Evolutionary conservation across 2,113 vertebrate genomes (phyloP).

Genomic region (Centrocercus urophasianus): DNA sequence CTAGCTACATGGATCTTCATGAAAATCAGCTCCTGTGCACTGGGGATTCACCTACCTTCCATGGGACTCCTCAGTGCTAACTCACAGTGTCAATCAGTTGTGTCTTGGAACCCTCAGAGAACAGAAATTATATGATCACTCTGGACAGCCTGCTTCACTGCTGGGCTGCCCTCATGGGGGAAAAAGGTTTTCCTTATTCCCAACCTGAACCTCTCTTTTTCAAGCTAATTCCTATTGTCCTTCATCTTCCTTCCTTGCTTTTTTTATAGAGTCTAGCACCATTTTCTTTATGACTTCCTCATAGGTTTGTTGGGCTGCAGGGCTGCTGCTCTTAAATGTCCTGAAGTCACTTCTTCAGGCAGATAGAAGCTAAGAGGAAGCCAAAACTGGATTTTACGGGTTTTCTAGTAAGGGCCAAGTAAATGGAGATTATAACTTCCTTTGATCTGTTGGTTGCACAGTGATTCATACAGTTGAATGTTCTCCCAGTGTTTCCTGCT

Average conservation of each 20-base stretch:
- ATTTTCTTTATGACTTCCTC: not conserved
- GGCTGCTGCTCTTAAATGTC: not conserved
- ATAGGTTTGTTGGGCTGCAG: not conserved
- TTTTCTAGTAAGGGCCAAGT: not conserved
- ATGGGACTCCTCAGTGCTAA: not conserved
- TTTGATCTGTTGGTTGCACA: not conserved
- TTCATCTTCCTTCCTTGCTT: not conserved
- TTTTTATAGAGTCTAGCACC: not conserved
- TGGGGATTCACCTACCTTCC: not conserved
- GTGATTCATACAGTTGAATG: not conserved
- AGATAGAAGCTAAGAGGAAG: not conserved
- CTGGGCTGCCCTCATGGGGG: not conserved
- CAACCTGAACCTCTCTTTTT: not conserved
- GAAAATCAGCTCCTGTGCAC: not conserved
- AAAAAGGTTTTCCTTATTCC: not conserved
- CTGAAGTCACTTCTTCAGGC: not conserved
- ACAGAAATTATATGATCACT: too few relatives aligned
- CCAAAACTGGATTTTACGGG: not conserved
- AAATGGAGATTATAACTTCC: not conserved
- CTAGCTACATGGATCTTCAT: not conserved
- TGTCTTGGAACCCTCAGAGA: not conserved
- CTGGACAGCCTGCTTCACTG: not conserved
- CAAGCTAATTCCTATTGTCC: accelerated
- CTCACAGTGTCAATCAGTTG: not conserved
- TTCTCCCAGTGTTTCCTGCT: not conserved